Conservation (phyloP, 2,888 invertebrate genomes). For the Acrobasis repandana region DNA sequence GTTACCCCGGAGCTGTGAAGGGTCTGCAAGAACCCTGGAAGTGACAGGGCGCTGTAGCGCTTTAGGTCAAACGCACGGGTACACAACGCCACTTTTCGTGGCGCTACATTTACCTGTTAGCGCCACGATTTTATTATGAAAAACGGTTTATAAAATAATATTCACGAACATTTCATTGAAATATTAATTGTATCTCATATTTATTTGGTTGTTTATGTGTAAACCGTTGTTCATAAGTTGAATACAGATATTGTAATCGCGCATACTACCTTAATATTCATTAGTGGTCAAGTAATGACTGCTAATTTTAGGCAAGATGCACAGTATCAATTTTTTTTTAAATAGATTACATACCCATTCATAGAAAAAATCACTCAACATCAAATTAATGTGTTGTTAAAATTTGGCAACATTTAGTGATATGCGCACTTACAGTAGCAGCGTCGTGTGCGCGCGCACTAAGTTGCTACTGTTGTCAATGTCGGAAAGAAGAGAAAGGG, state of each 20-base stretch:
- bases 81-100: slow-evolving; percentile 50
- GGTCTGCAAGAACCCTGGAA: slow-evolving; percentile 31
- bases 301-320: neutral
- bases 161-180: neutral
- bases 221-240: slow-evolving; percentile 30
- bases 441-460: slow-evolving; percentile 69
- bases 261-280: slow-evolving; percentile 29
- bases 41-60: slow-evolving; percentile 37
- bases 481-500: slow-evolving; percentile 52
- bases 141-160: slow-evolving; percentile 29
- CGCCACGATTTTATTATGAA: slow-evolving; percentile 40
- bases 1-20: slow-evolving; percentile 33
- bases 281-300: neutral
- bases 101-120: slow-evolving; percentile 42
- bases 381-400: neutral
- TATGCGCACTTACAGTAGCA: slow-evolving; percentile 40
- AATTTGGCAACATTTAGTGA: slow-evolving; percentile 4
- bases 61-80: slow-evolving; percentile 41
- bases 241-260: slow-evolving; percentile 29
- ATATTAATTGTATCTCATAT: neutral
- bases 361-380: too few species aligned
- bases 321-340: too few species aligned
- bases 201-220: slow-evolving; percentile 24
- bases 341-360: too few species aligned
- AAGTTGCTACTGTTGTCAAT: slow-evolving; percentile 72